These are phyloP conservation scores for Matsumurasca onukii DNA, from an alignment of 1,140 invertebrate species.

Conservation along the genomic window DNA sequence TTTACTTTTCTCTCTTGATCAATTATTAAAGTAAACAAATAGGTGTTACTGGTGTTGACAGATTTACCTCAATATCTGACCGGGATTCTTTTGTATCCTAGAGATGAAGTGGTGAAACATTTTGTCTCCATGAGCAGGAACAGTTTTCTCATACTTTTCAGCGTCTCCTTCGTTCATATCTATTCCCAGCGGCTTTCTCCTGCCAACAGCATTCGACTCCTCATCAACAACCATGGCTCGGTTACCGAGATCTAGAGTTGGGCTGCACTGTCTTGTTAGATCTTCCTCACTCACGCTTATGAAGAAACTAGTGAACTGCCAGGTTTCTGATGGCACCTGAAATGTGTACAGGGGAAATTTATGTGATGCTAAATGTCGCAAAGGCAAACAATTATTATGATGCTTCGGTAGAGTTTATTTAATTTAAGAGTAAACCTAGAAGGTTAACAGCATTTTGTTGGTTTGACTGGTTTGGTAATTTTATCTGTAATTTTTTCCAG, in stretches of 20 bases:
- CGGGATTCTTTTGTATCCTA: slow-evolving; percentile 70
- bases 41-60: neutral
- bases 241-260: too few species aligned
- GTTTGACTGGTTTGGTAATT: too few species aligned
- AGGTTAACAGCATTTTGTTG: neutral
- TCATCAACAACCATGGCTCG: slow-evolving; percentile 49
- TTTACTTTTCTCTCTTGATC: too few species aligned
- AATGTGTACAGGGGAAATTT: neutral
- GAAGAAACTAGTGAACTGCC: slow-evolving; percentile 56
- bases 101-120: slow-evolving; percentile 78
- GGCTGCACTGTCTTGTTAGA: slow-evolving; percentile 27
- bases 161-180: slow-evolving; percentile 42
- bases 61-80: slow-evolving; percentile 76
- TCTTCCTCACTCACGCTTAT: slow-evolving; percentile 62
- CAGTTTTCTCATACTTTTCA: slow-evolving; percentile 76
- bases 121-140: slow-evolving; percentile 76
- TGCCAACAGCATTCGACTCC: slow-evolving; percentile 35
- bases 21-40: too few species aligned
- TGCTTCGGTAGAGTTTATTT: neutral
- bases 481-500: too few species aligned
- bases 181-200: neutral
- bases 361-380: neutral
- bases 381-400: neutral
- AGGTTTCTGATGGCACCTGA: slow-evolving; percentile 35
- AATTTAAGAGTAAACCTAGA: neutral